Evolutionary conservation across 2,888 invertebrate genomes (phyloP), one percentile per base, ranked within the genome.

Genomic region (Drosophila fulvimacula): DNA sequence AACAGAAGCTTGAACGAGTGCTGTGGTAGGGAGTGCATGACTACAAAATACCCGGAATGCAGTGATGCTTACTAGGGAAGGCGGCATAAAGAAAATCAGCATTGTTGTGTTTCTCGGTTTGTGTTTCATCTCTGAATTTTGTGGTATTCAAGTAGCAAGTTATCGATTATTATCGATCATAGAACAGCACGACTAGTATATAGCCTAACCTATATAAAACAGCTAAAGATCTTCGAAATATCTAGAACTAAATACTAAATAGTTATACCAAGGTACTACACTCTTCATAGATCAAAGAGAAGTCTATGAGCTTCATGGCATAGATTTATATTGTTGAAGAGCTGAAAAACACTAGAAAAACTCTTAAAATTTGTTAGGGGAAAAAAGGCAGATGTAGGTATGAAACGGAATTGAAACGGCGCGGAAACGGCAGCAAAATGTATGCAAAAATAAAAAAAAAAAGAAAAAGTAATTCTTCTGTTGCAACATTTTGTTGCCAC

Each of bases 401-500:
- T 11, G 11, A 11, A 11, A 3, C n/a, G 41, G 27, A 63, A 34
- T n/a, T 48, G 49, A 27, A 63, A 34, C 34, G 5, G 38, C 24
- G 27, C 38, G 62, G 13, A 38, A 36, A 6, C 44, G 66, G 21
- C 32, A 52, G 15, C 52, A 30, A 55, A 21, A 5, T 32, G 19
- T n/a, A n/a, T 17, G 39, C 39, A 42, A 41, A 30, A 30, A 34
- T 0, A 32, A 11, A 19, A 41, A 2, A 11, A 19, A 41, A 21
- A 21, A 42, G 27, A 15, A 34, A 41, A 27, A n/a, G n/a, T 11
- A 17, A 30, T 48, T 48, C 34, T 38, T 32, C 34, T 15, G 17
- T 39, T 38, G 69, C 46, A 38, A 36, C 44, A 51, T 34, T 66
- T 66, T 51, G 65, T 53, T 65, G 68, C 48, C 68, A 49, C 49